Conservation (phyloP, 2,797 vertebrate species). For the Oreochromis grahami region DNA sequence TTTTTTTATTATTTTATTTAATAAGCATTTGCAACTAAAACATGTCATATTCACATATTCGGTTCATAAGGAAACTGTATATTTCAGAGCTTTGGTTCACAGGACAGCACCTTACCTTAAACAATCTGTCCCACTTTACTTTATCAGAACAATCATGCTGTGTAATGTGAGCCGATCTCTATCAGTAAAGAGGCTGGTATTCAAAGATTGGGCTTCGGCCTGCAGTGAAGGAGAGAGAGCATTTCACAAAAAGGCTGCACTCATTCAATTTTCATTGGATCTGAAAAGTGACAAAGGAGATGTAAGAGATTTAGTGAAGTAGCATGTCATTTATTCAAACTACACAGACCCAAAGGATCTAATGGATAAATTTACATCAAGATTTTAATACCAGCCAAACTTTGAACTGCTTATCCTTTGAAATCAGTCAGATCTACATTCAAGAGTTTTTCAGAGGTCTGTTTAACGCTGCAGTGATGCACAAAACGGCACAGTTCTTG, state of each 20-base stretch:
- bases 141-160: not conserved
- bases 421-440: not conserved
- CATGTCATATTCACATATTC: not conserved
- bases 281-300: not conserved
- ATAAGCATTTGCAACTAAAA: not conserved
- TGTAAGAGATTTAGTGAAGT: not conserved
- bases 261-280: not conserved
- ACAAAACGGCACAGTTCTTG: rapidly evolving
- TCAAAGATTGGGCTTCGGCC: not conserved
- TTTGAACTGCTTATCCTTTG: not conserved
- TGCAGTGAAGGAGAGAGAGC: not conserved
- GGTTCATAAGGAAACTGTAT: not conserved
- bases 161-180: rapidly evolving
- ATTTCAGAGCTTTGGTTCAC: not conserved
- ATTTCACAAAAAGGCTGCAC: not conserved
- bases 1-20: not conserved
- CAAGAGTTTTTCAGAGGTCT: not conserved
- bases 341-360: not conserved
- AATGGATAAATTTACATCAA: not conserved
- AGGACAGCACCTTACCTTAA: not conserved
- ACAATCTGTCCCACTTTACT: not conserved
- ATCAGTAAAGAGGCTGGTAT: rapidly evolving
- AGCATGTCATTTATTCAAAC: not conserved
- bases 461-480: too few relatives aligned
- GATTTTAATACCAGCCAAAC: not conserved